phyloP scores from a whole-genome alignment of 2,888 invertebrate genomes.

The Cosmorhoe ocellata region DNA sequence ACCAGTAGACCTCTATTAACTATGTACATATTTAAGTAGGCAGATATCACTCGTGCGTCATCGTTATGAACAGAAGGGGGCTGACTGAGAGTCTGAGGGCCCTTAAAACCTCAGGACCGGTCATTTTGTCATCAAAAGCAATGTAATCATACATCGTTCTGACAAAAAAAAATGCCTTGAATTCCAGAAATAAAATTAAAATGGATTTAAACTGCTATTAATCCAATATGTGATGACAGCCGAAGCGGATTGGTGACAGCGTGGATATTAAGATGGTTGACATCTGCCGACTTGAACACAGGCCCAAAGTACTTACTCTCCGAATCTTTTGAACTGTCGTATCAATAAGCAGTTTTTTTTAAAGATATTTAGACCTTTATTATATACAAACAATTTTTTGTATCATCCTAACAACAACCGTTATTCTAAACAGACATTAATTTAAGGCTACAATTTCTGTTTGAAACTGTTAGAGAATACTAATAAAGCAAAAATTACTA shows the following conservation, averaged over 20 bases:
- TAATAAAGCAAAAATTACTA: not conserved
- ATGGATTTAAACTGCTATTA: slow-evolving; percentile 38
- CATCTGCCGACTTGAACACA: slow-evolving; percentile 27
- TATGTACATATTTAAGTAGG: too few species aligned
- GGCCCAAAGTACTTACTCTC: not conserved
- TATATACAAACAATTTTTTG: too few species aligned
- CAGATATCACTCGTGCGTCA: slow-evolving; percentile 1
- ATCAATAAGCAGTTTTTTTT: too few species aligned
- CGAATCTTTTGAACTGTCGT: not conserved
- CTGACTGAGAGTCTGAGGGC: slow-evolving; percentile 45
- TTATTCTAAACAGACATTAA: not conserved
- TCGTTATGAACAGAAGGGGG: slow-evolving; percentile 48
- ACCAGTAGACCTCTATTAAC: too few species aligned
- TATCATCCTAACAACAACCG: not conserved
- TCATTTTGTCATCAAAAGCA: slow-evolving; percentile 58
- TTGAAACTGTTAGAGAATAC: not conserved
- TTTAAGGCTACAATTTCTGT: not conserved
- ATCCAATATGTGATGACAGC: slow-evolving; percentile 38
- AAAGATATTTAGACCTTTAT: too few species aligned
- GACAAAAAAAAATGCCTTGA: too few species aligned
- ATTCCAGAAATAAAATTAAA: too few species aligned
- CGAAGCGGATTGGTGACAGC: slow-evolving; percentile 34
- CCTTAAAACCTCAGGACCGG: slow-evolving; percentile 45
- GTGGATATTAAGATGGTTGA: slow-evolving; percentile 34
- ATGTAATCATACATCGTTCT: slow-evolving; percentile 40